phyloP scores from a whole-genome alignment of 2,888 invertebrate species.

The Drosophila pullipes region DNA sequence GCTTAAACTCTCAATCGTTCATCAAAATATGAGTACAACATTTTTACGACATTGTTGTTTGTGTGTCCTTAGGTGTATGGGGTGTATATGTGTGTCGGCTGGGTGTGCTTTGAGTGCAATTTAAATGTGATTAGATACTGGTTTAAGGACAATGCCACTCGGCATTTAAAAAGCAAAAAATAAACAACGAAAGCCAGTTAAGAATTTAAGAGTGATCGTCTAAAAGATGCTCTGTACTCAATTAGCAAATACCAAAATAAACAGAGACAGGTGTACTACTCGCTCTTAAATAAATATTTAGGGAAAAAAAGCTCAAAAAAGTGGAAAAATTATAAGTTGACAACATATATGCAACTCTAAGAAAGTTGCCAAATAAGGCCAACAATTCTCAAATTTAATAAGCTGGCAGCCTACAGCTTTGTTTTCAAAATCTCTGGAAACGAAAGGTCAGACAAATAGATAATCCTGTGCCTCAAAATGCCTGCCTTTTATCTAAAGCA shows the following conservation, averaged over 20 bases:
- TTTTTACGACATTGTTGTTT: not conserved
- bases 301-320: too few species aligned
- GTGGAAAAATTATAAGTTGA: too few species aligned
- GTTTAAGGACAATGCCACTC: conserved; percentile 50
- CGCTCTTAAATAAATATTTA: not conserved
- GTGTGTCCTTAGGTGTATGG: not conserved
- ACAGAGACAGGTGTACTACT: too few species aligned
- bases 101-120: conserved; percentile 62
- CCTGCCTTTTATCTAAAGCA: not conserved
- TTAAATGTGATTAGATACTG: conserved; percentile 77
- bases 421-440: not conserved
- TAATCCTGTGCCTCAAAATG: not conserved
- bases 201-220: not conserved
- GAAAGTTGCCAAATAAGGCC: too few species aligned
- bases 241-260: too few species aligned
- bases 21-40: conserved; percentile 45
- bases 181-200: not conserved
- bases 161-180: conserved; percentile 17
- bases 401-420: not conserved
- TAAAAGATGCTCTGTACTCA: not conserved
- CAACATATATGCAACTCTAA: too few species aligned
- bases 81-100: conserved; percentile 3
- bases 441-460: not conserved
- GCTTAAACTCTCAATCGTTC: conserved; percentile 66
- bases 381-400: not conserved